Evolutionary conservation across 2,797 vertebrate genomes (phyloP).

Genomic region (Rhinichthys osculus): DNA sequence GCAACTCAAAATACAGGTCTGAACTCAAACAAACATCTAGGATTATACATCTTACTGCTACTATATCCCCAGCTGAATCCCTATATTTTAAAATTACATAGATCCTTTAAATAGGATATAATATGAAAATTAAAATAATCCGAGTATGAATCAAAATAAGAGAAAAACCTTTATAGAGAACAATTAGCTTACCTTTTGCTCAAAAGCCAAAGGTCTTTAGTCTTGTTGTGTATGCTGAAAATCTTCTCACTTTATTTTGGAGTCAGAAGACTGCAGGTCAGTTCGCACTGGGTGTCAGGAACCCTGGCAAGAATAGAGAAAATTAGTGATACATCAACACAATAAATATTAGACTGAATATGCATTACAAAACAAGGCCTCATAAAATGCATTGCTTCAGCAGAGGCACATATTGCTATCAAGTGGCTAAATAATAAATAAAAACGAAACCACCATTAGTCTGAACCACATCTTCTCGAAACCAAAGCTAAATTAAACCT

Average conservation of each 20-base stretch:
- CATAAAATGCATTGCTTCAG: background rate
- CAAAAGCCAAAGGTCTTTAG: slow-evolving; percentile 61
- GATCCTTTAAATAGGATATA: background rate
- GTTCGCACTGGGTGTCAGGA: slow-evolving; percentile 69
- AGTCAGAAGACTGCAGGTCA: slow-evolving; percentile 56
- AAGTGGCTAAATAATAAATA: background rate
- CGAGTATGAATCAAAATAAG: background rate
- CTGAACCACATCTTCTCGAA: background rate
- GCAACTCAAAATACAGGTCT: background rate
- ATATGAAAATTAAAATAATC: too few relatives aligned
- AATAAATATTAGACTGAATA: slow-evolving; percentile 1
- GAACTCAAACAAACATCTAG: background rate
- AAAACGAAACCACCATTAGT: background rate
- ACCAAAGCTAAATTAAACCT: slow-evolving; percentile 9
- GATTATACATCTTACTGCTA: background rate
- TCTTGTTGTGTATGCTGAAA: slow-evolving; percentile 60
- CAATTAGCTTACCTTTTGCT: slow-evolving; percentile 67
- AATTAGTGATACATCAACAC: background rate
- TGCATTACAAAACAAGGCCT: background rate
- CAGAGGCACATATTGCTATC: background rate
- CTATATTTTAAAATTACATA: too few relatives aligned
- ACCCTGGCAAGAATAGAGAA: slow-evolving; percentile 71
- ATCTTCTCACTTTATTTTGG: slow-evolving; percentile 60
- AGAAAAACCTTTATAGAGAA: background rate
- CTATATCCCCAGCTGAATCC: background rate